Base-by-base conservation (phyloP, 2,113 vertebrate species). In the Tragelaphus scriptus region DNA sequence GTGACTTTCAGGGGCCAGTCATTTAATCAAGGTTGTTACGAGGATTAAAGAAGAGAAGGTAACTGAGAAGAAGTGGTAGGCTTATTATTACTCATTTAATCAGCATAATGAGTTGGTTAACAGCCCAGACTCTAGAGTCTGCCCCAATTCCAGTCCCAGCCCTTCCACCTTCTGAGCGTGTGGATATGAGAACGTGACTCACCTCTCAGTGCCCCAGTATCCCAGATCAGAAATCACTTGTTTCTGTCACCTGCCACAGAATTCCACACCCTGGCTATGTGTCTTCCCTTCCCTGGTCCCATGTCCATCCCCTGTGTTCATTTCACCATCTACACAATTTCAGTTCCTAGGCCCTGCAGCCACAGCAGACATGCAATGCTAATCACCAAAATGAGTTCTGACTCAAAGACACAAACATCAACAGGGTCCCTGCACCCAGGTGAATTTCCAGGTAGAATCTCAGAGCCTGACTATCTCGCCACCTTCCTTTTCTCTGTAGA, bases 241-340 rank as follows among this genome's bases (percentile, higher is more conserved):
- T 11, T n/a, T 55, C 63, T 85, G 59, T 44, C 68, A 36, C 58
- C 75, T 85, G 14, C 49, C 25, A 13, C 32, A 3, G 32, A 2
- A 0, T 14, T 58, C 21, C 1, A 79, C 49, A 30, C 15, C 10
- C 4, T 10, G 59, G 47, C 30, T 36, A 3, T 2, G 0, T 10
- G 9, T 36, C 63, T 79, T 51, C 51, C 56, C 32, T 47, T 49
- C 14, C 51, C 93, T 71, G 23, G 16, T 21, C 13, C 40, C 8
- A 1, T 0, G 14, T 25, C 89, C 51, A 28, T 68, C 30, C 44
- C 61, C 58, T 26, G 32, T 2, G 23, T 17, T 56, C 30, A 47
- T 93, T 68, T 55, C 1, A 4, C 6, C 21, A 19, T 30, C 26
- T 75, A 79, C 63, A 15, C 1, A 26, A 84, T 59, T 81, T 91